Evolutionary conservation across 2,113 vertebrate species (phyloP), one percentile per base, ranked within the genome.

Genomic region (Leucosticte australis): DNA sequence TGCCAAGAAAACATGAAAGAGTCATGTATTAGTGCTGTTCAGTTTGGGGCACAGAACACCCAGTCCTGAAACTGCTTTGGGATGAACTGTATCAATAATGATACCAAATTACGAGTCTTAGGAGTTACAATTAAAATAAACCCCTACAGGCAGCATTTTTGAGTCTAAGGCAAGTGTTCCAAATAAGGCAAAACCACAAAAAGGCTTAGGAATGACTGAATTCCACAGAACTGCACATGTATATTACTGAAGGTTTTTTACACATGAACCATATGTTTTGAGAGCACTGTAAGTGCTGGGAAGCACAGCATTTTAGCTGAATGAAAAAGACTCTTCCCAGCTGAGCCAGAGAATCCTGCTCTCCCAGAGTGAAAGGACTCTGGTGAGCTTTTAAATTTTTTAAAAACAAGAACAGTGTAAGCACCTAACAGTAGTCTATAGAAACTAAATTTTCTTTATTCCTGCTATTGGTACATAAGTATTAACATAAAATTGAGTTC

Each of bases 131-230:
- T 91, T 94, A 94, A 91, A 85, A 90, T 37, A 80, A 94, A n/a
- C 39, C 67, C 67, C 68, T 59, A 57, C 59, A 74, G 42, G 84
- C 50, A 90, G 46, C 87, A 83, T 85, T 95, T 70, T 59, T 88
- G 31, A 87, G 62, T 80, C 75, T 30, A 42, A 95, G 41, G 67
- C 78, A 90, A 95, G n/a, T 47, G 76, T 83, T 86, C 92, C 88
- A 96, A 90, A 93, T 88, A 95, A 94, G 88, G 90, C 39, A 75
- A 96, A 92, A 73, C 44, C 20, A 80, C 39, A 94, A 77, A 67
- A 80, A 76, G 56, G 10, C 63, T 83, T 74, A 74, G 75, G 70
- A 94, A 90, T 56, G 63, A 67, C 27, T 50, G 47, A 91, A 96
- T 90, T 93, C 60, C 85, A 83, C 49, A 76, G 49, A 87, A 59